Percentiles rank a stretch among this genome's conserved stretches.
Evolutionary conservation across 1,140 invertebrate species (phyloP).

Genomic region (Ceratosolen solmsi): DNA sequence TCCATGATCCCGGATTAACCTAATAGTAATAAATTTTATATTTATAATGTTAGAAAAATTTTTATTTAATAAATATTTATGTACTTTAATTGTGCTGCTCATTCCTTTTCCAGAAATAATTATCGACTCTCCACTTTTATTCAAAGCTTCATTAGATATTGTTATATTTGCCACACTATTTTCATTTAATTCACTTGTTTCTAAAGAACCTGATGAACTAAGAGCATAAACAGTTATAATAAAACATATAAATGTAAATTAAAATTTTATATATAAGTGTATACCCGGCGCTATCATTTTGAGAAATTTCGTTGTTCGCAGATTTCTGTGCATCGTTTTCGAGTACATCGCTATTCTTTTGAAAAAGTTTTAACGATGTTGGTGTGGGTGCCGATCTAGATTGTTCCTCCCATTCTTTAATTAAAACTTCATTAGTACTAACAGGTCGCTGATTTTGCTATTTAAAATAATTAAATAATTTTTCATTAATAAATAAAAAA

Average conservation of each 20-base stretch:
- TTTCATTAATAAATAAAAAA: neutral
- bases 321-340: conserved; percentile 62
- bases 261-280: neutral
- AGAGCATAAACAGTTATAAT: neutral
- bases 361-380: conserved; percentile 70
- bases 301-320: conserved; percentile 63
- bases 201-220: conserved; percentile 63
- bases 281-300: conserved; percentile 64
- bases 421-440: conserved; percentile 72
- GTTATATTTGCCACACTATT: conserved; percentile 68
- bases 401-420: conserved; percentile 76
- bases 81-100: conserved; percentile 68
- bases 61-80: conserved; percentile 6
- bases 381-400: conserved; percentile 76
- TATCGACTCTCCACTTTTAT: conserved; percentile 69
- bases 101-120: conserved; percentile 70
- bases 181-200: conserved; percentile 63
- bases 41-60: conserved; percentile 7
- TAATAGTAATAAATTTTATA: conserved; percentile 42
- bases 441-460: conserved; percentile 73
- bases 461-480: conserved; percentile 31
- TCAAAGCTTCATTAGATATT: conserved; percentile 71
- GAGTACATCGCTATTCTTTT: conserved; percentile 60
- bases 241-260: neutral
- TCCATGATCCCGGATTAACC: conserved; percentile 85